Conservation (phyloP, 64 coral and sea anemone genomes). For the Porites australiensis region DNA sequence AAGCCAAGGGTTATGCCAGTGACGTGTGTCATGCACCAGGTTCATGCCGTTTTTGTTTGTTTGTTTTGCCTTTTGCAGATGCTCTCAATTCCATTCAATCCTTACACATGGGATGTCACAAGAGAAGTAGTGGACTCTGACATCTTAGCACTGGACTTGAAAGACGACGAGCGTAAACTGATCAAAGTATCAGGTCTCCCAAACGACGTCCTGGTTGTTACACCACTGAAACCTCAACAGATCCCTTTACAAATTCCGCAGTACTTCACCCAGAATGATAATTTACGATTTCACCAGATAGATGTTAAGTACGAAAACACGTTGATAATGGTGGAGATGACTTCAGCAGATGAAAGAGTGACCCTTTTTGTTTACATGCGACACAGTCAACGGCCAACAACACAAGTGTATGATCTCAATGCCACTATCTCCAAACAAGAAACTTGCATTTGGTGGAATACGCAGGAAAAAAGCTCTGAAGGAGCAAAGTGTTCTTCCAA, state of each 20-base stretch:
- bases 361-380: constrained; percentile 1
- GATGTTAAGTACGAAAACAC: constrained; percentile 6
- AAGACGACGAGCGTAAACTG: not conserved
- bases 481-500: not conserved
- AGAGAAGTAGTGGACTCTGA: constrained; percentile 17
- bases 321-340: not conserved
- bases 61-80: constrained; percentile 29
- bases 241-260: not conserved
- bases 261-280: constrained; percentile 5
- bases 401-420: not conserved
- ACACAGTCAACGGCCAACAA: not conserved
- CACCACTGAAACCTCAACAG: not conserved
- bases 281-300: not conserved
- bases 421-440: not conserved
- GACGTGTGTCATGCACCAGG: too few species aligned
- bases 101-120: constrained; percentile 69
- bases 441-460: constrained; percentile 14
- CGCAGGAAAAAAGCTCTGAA: not conserved
- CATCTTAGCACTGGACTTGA: constrained; percentile 30
- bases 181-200: constrained; percentile 38
- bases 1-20: too few species aligned
- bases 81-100: constrained; percentile 50
- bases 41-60: not conserved
- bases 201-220: constrained; percentile 27
- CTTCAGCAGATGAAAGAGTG: not conserved